phyloP scores from a whole-genome alignment of 2,888 invertebrate genomes.

The Pomacea canaliculata region DNA sequence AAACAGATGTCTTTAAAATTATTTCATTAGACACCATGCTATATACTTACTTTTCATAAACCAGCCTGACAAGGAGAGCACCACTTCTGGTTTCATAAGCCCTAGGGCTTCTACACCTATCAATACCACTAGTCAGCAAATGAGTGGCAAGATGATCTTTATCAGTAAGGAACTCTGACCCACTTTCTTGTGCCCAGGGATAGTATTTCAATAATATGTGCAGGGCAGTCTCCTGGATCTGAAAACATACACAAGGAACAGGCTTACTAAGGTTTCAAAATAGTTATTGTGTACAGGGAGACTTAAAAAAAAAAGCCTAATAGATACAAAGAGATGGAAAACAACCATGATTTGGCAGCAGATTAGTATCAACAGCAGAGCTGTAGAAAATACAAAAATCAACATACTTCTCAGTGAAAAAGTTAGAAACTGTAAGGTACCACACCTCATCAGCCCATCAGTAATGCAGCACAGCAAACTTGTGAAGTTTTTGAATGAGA shows the following conservation, averaged over 20 bases:
- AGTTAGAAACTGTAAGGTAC: no score
- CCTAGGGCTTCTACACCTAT: conserved; percentile 74
- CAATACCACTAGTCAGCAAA: conserved; percentile 56
- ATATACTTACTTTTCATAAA: conserved; percentile 66
- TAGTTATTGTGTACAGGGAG: no score
- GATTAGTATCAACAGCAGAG: no score
- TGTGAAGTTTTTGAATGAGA: conserved; percentile 38
- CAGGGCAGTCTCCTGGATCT: conserved; percentile 46
- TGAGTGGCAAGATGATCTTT: conserved; percentile 24
- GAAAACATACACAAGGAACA: conserved; percentile 15
- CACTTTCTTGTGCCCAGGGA: conserved; percentile 37
- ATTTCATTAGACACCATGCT: background rate
- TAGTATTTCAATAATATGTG: conserved; percentile 48
- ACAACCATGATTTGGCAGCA: no score
- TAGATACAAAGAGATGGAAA: no score
- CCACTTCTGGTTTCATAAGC: conserved; percentile 77
- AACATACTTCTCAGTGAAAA: no score
- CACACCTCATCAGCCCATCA: conserved; percentile 62
- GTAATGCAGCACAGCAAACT: conserved; percentile 52
- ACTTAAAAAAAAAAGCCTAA: no score
- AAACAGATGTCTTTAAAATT: no score
- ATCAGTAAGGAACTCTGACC: background rate
- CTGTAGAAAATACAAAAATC: no score
- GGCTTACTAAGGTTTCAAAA: no score
- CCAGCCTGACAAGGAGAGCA: conserved; percentile 73